A percentile compares a stretch with the other conserved stretches of the same genome.
Evolutionary conservation across 2,797 vertebrate genomes (phyloP).

Genomic region (Anomalospiza imberbis): DNA sequence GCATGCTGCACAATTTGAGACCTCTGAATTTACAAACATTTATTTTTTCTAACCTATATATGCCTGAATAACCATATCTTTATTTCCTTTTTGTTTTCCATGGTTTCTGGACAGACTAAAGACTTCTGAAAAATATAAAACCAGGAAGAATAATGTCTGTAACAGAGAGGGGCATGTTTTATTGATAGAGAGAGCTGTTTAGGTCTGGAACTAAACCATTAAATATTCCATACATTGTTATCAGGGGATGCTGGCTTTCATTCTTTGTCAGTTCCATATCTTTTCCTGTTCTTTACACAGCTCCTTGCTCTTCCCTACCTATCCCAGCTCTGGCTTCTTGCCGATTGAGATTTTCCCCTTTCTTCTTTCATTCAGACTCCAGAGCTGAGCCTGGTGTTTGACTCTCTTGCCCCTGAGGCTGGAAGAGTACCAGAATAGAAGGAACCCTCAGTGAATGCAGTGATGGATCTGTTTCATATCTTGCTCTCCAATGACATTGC

Average conservation of each 20-base stretch:
- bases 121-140: background rate
- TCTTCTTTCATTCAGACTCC: background rate
- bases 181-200: background rate
- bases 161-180: background rate
- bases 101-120: background rate
- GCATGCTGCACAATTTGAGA: background rate
- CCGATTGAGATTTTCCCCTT: background rate
- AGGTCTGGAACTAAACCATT: background rate
- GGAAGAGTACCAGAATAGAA: background rate
- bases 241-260: background rate
- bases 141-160: background rate
- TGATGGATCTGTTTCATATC: slow-evolving; percentile 23
- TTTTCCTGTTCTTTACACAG: background rate
- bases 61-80: background rate
- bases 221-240: background rate
- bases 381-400: background rate
- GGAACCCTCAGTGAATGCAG: background rate
- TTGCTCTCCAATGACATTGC: background rate
- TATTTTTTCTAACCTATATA: background rate
- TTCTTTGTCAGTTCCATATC: background rate
- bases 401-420: slow-evolving; percentile 20
- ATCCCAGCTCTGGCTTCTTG: background rate
- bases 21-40: background rate
- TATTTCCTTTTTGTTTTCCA: background rate
- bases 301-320: background rate